Evolutionary conservation across 2,797 vertebrate species (phyloP).

Genomic region (Bradypus variegatus): DNA sequence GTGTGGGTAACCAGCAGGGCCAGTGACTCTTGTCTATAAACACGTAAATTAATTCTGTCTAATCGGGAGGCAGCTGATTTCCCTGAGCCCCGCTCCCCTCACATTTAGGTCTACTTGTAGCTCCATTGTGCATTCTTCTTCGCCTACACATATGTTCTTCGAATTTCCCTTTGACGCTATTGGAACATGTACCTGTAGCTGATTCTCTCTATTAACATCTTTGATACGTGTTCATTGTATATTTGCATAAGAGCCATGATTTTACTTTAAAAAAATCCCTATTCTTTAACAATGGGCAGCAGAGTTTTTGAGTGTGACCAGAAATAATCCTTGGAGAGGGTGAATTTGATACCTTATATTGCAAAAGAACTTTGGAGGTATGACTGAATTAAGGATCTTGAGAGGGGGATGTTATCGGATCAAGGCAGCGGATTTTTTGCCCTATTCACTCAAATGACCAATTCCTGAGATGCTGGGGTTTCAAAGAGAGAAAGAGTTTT

Average conservation of each 20-base stretch:
- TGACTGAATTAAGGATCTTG: constrained; percentile 5
- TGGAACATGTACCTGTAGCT: not conserved
- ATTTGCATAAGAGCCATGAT: not conserved
- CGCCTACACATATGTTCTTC: not conserved
- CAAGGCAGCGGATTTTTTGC: too few relatives aligned
- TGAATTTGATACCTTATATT: not conserved
- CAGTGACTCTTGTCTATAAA: not conserved
- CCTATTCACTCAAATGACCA: too few relatives aligned
- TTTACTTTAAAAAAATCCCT: not conserved
- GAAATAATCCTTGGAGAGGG: not conserved
- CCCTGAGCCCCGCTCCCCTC: not conserved
- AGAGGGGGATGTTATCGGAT: not conserved
- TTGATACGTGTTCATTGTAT: not conserved
- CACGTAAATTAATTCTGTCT: not conserved
- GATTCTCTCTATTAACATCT: not conserved
- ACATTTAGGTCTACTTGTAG: not conserved
- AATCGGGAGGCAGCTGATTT: not conserved
- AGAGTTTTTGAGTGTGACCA: not conserved
- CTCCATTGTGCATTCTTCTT: not conserved
- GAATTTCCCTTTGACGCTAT: not conserved
- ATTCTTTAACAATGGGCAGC: not conserved
- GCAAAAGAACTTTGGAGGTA: not conserved
- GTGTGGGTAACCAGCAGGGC: not conserved
- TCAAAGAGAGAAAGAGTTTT: too few relatives aligned
- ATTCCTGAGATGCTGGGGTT: too few relatives aligned